A percentile compares a stretch with the other conserved stretches of the same genome.
Evolutionary conservation across 2,888 invertebrate species (phyloP).

Genomic region (Orchesella flavescens): DNA sequence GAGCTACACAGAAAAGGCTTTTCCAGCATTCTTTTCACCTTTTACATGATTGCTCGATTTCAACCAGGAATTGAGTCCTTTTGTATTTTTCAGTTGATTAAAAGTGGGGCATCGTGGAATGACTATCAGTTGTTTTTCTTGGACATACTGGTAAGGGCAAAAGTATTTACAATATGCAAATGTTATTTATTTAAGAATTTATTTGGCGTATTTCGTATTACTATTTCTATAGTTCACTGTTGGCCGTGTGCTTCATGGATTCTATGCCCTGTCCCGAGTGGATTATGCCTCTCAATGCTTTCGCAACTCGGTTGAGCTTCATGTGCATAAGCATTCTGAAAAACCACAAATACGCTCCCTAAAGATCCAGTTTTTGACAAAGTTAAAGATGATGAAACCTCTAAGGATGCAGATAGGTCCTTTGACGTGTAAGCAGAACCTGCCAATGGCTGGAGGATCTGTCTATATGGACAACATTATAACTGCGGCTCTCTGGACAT

Average conservation of each 20-base stretch:
- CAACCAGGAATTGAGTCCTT: slow-evolving; percentile 3
- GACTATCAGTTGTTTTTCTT: slow-evolving; percentile 10
- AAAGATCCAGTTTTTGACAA: background rate
- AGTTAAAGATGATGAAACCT: background rate
- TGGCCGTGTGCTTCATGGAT: too few species aligned
- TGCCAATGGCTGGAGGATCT: background rate
- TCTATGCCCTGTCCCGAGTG: too few species aligned
- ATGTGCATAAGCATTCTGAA: too few species aligned
- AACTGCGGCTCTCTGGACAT: background rate
- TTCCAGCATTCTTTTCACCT: background rate
- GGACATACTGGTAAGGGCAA: slow-evolving; percentile 11
- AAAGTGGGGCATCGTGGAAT: background rate
- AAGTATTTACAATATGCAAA: background rate
- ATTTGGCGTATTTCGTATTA: too few species aligned
- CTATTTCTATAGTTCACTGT: too few species aligned
- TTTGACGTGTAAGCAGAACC: background rate
- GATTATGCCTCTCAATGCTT: too few species aligned
- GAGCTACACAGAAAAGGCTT: background rate
- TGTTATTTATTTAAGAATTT: too few species aligned
- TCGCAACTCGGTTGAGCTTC: too few species aligned
- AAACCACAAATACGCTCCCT: too few species aligned
- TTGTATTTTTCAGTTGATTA: slow-evolving; percentile 19
- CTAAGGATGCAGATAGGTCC: background rate
- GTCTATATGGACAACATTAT: slow-evolving; percentile 4
- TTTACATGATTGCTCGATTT: background rate